Conservation (phyloP, 1,140 invertebrate species). For the Lordiphosa stackelbergi region DNA sequence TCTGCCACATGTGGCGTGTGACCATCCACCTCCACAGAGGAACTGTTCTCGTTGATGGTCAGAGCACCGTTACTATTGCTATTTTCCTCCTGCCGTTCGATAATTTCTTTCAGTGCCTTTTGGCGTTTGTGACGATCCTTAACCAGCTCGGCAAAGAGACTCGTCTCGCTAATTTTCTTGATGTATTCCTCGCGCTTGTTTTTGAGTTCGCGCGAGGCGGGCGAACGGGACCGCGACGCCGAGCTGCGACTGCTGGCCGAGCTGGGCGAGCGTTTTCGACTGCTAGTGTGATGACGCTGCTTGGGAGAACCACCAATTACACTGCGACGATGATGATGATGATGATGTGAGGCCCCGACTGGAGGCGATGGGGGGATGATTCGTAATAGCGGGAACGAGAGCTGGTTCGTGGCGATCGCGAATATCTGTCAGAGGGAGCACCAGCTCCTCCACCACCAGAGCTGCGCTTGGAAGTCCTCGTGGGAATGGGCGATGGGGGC, state of each 20-base stretch:
- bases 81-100: constrained; percentile 82
- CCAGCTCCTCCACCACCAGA: constrained; percentile 52
- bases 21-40: constrained; percentile 66
- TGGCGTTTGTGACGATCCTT: constrained; percentile 89
- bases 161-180: constrained; percentile 89
- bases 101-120: constrained; percentile 80
- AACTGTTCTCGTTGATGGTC: constrained; percentile 71
- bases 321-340: constrained; percentile 39
- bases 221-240: constrained; percentile 50
- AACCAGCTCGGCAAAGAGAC: constrained; percentile 91
- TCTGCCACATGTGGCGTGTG: constrained; percentile 54
- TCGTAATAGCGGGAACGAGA: constrained; percentile 60
- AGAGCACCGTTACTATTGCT: constrained; percentile 72
- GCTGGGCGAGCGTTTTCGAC: constrained; percentile 58
- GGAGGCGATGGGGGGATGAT: constrained; percentile 45
- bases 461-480: constrained; percentile 58
- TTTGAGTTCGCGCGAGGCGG: constrained; percentile 71
- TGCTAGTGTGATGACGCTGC: constrained; percentile 39
- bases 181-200: constrained; percentile 80
- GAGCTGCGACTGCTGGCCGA: constrained; percentile 55
- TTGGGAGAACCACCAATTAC: constrained; percentile 31
- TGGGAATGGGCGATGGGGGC: constrained; percentile 50
- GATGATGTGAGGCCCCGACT: constrained; percentile 37
- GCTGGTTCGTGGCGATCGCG: constrained; percentile 59
- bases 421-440: constrained; percentile 46